Conservation (phyloP, 2,888 invertebrate species). For the Amorpha juglandis region DNA sequence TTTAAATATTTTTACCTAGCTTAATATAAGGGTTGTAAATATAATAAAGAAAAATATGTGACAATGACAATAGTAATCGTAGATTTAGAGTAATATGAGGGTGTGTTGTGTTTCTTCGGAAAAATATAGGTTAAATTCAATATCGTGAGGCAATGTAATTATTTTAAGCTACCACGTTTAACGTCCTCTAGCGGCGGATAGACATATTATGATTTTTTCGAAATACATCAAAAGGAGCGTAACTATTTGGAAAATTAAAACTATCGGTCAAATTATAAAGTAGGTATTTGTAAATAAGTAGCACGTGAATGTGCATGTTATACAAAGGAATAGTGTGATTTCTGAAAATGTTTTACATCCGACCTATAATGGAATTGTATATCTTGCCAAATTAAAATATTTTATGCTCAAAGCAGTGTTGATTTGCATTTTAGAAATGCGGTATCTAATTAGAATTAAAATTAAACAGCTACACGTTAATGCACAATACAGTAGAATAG, state of each 20-base stretch:
- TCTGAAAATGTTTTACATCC: conserved; percentile 13
- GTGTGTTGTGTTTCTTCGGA: neutral
- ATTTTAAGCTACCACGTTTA: conserved; percentile 16
- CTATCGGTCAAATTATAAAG: conserved; percentile 74
- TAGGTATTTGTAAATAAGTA: conserved; percentile 71
- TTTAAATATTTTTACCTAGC: neutral
- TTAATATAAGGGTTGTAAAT: conserved; percentile 43
- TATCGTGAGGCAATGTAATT: neutral
- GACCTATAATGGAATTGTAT: neutral
- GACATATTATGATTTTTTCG: conserved; percentile 34
- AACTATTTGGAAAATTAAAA: conserved; percentile 37
- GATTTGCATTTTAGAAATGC: conserved; percentile 7
- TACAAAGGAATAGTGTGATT: conserved; percentile 29
- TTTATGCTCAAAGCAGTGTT: conserved; percentile 16
- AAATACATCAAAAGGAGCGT: neutral
- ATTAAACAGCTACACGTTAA: conserved; percentile 26
- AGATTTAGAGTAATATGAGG: conserved; percentile 35
- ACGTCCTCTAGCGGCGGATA: conserved; percentile 49
- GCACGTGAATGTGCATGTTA: conserved; percentile 39
- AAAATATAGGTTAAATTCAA: neutral
- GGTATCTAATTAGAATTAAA: conserved; percentile 32
- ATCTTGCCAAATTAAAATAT: conserved; percentile 5
- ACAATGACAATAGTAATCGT: conserved; percentile 75
- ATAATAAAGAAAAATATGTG: conserved; percentile 55
- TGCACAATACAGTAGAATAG: neutral